Evolutionary conservation across 2,797 vertebrate genomes (phyloP), one percentile per base, ranked within the genome.

Genomic region (Intellagama lesueurii): DNA sequence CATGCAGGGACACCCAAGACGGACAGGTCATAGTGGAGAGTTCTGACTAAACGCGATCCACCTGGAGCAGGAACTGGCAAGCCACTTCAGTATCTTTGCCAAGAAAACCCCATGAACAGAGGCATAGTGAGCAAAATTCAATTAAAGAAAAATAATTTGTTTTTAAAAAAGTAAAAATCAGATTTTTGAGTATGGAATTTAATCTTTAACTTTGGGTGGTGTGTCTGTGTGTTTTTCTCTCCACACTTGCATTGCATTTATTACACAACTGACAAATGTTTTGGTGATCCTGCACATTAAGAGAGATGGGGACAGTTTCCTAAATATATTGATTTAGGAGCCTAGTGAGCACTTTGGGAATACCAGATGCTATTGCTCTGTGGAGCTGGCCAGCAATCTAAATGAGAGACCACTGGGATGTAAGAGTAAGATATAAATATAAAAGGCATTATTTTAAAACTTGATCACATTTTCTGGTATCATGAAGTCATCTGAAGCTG

Each of bases 121-220:
- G n/a, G n/a, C n/a, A n/a, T n/a, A n/a, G n/a, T n/a, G 52, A 52
- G 52, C 52, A 52, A 7, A 64, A 64, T 12, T 64, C 14, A 64
- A 64, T 19, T 19, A 19, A 19, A 64, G 8, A 64, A 64, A 14
- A 64, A 64, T 64, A 64, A 64, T 52, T 52, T 52, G 4, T 17
- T 64, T 64, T 17, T 4, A 64, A 64, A 17, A 52, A 6, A 52
- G 12, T 52, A 52, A 52, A 52, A 12, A 52, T 8, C 60, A 17
- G 17, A 64, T 64, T 17, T 64, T 64, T 16, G 60, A 47, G 35
- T 88, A 47, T 2, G 22, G 75, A 83, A 75, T 85, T 81, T 81
- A 28, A 1, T 85, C 32, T 77, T 85, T 75, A 85, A 76, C 32
- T 52, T 22, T 85, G 86, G 92, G 4, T 30, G 19, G 75, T n/a